phyloP scores from a whole-genome alignment of 2,888 invertebrate species.

The Philonicus albiceps region DNA sequence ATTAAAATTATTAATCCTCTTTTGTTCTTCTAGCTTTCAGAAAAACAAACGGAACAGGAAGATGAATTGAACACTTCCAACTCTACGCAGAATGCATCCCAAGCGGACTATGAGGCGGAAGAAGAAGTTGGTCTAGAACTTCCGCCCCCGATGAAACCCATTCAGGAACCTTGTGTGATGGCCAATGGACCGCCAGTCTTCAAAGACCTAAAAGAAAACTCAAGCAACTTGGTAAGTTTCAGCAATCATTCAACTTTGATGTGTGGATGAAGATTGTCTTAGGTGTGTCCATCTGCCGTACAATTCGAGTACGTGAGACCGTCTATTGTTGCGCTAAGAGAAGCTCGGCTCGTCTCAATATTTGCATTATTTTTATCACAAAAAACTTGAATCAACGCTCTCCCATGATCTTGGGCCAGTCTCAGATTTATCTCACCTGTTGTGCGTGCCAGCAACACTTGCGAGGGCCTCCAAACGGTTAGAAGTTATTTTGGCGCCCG shows the following conservation, averaged over 20 bases:
- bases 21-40: constrained; percentile 51
- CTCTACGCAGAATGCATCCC: constrained; percentile 53
- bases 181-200: constrained; percentile 61
- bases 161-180: constrained; percentile 71
- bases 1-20: neutral
- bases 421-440: neutral
- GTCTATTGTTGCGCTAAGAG: neutral
- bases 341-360: neutral
- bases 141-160: constrained; percentile 96
- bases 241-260: neutral
- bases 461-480: neutral
- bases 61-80: constrained; percentile 52
- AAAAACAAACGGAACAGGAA: constrained; percentile 64
- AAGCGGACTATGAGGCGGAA: constrained; percentile 67
- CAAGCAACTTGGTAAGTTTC: constrained; percentile 69
- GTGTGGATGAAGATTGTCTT: neutral
- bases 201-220: constrained; percentile 66
- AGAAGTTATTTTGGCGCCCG: neutral
- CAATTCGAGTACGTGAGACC: neutral
- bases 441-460: neutral
- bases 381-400: neutral
- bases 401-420: neutral
- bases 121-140: constrained; percentile 84
- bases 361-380: constrained; percentile 24
- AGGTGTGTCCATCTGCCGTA: neutral